Percentiles rank a stretch among this genome's conserved stretches.
Evolutionary conservation across 64 coral and sea anemone genomes (phyloP).

Genomic region (Exaiptasia diaphana): DNA sequence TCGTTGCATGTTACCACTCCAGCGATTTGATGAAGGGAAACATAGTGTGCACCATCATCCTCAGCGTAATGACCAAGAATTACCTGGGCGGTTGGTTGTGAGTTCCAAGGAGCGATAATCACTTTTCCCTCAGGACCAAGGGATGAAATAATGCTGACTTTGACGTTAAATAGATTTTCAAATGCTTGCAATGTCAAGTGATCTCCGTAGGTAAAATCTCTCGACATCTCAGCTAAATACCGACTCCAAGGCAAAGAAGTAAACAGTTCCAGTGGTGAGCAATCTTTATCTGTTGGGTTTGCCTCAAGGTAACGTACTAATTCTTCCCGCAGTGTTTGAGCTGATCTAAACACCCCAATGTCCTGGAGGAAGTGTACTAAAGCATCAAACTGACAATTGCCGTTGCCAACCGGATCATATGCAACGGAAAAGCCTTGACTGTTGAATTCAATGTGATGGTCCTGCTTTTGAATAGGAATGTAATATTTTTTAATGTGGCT

Average conservation of each 20-base stretch:
- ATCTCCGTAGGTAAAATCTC: conserved; percentile 41
- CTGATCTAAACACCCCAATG: conserved; percentile 26
- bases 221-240: conserved; percentile 30
- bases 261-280: conserved; percentile 46
- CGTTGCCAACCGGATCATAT: conserved; percentile 45
- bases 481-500: conserved; percentile 10
- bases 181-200: conserved; percentile 44
- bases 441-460: conserved; percentile 30
- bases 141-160: conserved; percentile 27
- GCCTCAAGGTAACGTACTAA: conserved; percentile 19
- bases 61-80: conserved; percentile 39
- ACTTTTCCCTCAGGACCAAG: conserved; percentile 28
- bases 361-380: conserved; percentile 1
- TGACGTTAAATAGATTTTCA: conserved; percentile 5
- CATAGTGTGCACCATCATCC: conserved; percentile 30
- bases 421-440: conserved; percentile 5
- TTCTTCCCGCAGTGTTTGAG: conserved; percentile 25
- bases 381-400: conserved; percentile 19
- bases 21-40: too few relatives aligned
- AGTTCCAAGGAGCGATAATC: background rate
- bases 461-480: conserved; percentile 1
- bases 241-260: conserved; percentile 15
- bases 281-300: conserved; percentile 33
- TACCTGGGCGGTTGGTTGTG: conserved; percentile 8
- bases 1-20: too few relatives aligned